Percentiles rank a stretch among this genome's conserved stretches.
phyloP scores from a whole-genome alignment of 2,113 vertebrate species.

The Heloderma charlesbogerti region DNA sequence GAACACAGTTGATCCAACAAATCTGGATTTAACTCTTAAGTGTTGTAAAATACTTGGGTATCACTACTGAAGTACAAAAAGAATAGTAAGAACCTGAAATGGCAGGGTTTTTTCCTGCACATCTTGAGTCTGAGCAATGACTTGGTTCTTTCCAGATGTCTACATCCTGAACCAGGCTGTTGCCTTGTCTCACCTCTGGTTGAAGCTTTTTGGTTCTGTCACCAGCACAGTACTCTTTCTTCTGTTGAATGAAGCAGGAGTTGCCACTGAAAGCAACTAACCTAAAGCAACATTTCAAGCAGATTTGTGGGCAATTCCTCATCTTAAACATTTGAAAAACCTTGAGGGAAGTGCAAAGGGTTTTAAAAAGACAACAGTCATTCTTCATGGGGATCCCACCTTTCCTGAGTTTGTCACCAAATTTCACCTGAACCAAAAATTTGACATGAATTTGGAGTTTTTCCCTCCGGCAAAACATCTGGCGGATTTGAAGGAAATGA shows the following conservation, averaged over 20 bases:
- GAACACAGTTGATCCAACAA: too few relatives aligned
- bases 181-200: not conserved
- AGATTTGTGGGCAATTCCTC: not conserved
- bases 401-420: not conserved
- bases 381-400: not conserved
- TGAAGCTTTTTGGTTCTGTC: not conserved
- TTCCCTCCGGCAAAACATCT: not conserved
- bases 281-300: not conserved
- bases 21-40: too few relatives aligned
- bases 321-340: not conserved
- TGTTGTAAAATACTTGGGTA: too few relatives aligned
- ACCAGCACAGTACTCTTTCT: not conserved
- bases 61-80: too few relatives aligned
- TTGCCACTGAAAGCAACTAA: not conserved
- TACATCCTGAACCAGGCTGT: not conserved
- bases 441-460: not conserved
- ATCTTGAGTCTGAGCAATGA: not conserved
- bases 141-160: not conserved
- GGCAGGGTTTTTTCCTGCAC: not conserved
- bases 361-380: not conserved
- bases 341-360: not conserved
- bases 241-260: not conserved
- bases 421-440: not conserved
- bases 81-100: not conserved
- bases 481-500: not conserved